Percentiles rank a stretch among this genome's conserved stretches.
Conservation (phyloP, 2,888 invertebrate genomes). For the Heliconius aoede region DNA sequence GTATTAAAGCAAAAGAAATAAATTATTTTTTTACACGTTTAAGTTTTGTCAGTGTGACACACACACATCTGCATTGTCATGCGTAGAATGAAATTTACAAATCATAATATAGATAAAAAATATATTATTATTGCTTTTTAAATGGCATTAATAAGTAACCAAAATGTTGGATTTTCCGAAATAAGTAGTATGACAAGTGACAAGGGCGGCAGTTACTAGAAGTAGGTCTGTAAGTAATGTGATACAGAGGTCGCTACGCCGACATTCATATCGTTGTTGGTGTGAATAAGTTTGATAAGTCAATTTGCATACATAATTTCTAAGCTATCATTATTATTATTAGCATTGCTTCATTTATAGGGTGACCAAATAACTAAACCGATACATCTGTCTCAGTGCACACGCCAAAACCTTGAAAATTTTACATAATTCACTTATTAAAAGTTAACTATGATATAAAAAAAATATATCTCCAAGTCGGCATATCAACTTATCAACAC, state of each 20-base stretch:
- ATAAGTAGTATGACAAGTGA: not conserved
- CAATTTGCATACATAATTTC: not conserved
- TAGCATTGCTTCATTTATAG: not conserved
- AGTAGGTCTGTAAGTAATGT: not conserved
- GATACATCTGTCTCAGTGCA: not conserved
- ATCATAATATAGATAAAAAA: conserved; percentile 4
- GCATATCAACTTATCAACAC: not conserved
- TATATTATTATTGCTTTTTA: conserved; percentile 17
- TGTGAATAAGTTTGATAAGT: not conserved
- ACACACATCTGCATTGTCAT: conserved; percentile 5
- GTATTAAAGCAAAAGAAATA: not conserved
- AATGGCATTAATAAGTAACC: not conserved
- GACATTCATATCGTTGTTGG: not conserved
- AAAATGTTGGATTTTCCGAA: not conserved
- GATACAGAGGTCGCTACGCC: not conserved
- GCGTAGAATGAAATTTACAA: not conserved
- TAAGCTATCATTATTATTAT: too few relatives aligned
- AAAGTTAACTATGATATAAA: not conserved
- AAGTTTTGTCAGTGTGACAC: not conserved
- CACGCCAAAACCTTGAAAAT: not conserved
- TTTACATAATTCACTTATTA: not conserved
- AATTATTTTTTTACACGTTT: not conserved
- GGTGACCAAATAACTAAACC: not conserved
- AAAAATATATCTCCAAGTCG: not conserved
- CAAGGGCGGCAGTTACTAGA: conserved; percentile 18